phyloP scores from a whole-genome alignment of 2,113 vertebrate species.

The Pongo abelii region DNA sequence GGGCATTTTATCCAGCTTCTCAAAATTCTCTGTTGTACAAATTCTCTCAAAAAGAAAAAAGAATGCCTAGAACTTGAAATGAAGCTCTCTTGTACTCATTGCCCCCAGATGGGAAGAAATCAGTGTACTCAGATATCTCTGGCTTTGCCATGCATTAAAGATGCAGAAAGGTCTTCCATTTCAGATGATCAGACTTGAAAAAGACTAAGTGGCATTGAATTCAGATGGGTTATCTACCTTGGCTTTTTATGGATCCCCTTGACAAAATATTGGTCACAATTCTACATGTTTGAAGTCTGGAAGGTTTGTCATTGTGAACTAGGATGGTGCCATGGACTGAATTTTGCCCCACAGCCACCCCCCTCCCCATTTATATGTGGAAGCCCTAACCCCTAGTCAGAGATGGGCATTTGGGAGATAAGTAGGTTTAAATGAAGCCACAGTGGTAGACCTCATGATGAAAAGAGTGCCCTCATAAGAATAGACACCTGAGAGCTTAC shows the following conservation, averaged over 20 bases:
- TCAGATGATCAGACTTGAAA: not conserved
- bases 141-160: not conserved
- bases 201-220: not conserved
- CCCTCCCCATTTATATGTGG: not conserved
- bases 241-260: not conserved
- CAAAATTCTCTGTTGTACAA: slow-evolving; percentile 35
- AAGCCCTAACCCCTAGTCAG: not conserved
- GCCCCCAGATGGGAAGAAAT: not conserved
- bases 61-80: not conserved
- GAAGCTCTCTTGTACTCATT: not conserved
- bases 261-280: not conserved
- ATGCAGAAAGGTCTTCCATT: not conserved
- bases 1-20: slow-evolving; percentile 10
- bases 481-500: not conserved
- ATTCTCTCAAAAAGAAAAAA: not conserved
- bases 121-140: not conserved
- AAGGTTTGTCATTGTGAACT: not conserved
- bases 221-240: not conserved
- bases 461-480: not conserved
- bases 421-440: not conserved
- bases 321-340: not conserved
- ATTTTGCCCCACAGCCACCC: not conserved
- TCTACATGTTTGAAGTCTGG: not conserved
- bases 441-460: not conserved
- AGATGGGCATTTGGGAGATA: not conserved